These are phyloP conservation scores for Bursaphelenchus okinawaensis DNA, from an alignment of 2,888 invertebrate species.

Conservation along the genomic window DNA sequence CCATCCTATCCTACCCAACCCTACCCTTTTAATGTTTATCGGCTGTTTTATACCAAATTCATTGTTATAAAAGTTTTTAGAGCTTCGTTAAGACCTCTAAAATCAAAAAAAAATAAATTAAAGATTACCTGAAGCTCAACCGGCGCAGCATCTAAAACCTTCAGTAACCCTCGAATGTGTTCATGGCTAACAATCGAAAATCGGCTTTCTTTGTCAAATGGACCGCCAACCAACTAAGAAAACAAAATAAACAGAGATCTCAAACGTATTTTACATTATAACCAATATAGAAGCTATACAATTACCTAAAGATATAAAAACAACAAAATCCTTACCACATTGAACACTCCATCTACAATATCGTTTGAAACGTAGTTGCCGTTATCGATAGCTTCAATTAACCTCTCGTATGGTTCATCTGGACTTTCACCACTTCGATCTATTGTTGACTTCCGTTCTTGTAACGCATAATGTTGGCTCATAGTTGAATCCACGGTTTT, in stretches of 20 bases:
- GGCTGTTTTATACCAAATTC: too few species aligned
- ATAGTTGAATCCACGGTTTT: not conserved
- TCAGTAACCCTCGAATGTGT: conserved; percentile 93
- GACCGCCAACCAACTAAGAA: conserved; percentile 91
- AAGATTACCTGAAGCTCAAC: conserved; percentile 93
- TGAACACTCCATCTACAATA: conserved; percentile 93
- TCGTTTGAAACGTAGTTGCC: conserved; percentile 84
- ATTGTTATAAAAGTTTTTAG: too few species aligned
- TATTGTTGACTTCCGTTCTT: conserved; percentile 29
- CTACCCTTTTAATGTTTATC: too few species aligned
- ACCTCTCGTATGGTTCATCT: conserved; percentile 50
- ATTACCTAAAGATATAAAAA: conserved; percentile 6
- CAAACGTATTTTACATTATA: not conserved
- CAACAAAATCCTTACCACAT: conserved; percentile 74
- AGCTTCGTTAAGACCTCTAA: too few species aligned
- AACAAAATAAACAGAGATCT: conserved; percentile 25
- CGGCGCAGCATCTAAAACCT: conserved; percentile 88
- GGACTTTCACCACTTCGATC: conserved; percentile 47
- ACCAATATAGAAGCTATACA: not conserved
- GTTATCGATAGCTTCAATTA: conserved; percentile 70
- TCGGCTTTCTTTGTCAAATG: conserved; percentile 98
- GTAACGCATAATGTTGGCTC: not conserved
- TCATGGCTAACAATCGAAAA: conserved; percentile 97
- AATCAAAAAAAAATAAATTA: too few species aligned
- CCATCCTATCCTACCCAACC: too few species aligned